Conservation (phyloP, 2,797 vertebrate species). For the Hemitrygon akajei region DNA sequence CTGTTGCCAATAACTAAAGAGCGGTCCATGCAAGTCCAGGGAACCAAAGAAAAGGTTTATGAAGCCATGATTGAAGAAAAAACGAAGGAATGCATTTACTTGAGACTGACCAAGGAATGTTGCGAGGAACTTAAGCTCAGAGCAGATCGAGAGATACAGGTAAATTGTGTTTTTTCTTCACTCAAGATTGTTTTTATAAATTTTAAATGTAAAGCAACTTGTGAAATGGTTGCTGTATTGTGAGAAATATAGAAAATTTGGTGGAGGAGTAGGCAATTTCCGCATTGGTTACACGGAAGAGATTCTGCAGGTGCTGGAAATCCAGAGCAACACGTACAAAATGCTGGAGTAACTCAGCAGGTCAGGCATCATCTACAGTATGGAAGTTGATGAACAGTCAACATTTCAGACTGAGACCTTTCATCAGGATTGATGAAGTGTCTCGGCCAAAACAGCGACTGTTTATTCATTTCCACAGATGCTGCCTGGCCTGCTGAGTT, state of each 20-base stretch:
- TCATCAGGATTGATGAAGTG: too few species aligned
- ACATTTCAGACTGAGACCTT: too few species aligned
- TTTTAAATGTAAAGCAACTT: background rate
- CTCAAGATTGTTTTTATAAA: background rate
- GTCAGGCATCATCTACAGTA: too few species aligned
- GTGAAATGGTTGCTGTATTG: background rate
- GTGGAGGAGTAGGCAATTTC: too few species aligned
- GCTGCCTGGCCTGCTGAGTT: too few species aligned
- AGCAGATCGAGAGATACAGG: constrained; percentile 88
- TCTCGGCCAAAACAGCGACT: too few species aligned
- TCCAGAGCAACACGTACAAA: too few species aligned
- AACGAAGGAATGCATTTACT: constrained; percentile 98
- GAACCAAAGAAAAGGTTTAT: constrained; percentile 93
- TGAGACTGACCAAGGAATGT: constrained; percentile 92
- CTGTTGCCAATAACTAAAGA: constrained; percentile 83
- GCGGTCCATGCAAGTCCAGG: constrained; percentile 70
- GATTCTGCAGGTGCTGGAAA: too few species aligned
- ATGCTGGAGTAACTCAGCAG: too few species aligned
- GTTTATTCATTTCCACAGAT: too few species aligned
- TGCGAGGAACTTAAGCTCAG: constrained; percentile 83
- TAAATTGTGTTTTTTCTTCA: constrained; percentile 44
- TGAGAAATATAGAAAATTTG: background rate
- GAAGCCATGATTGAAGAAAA: constrained; percentile 97
- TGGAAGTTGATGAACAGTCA: too few species aligned
- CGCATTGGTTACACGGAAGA: too few species aligned